phyloP scores from a whole-genome alignment of 53 echinoderm and acorn worm species.

The Temnopleurus reevesii region DNA sequence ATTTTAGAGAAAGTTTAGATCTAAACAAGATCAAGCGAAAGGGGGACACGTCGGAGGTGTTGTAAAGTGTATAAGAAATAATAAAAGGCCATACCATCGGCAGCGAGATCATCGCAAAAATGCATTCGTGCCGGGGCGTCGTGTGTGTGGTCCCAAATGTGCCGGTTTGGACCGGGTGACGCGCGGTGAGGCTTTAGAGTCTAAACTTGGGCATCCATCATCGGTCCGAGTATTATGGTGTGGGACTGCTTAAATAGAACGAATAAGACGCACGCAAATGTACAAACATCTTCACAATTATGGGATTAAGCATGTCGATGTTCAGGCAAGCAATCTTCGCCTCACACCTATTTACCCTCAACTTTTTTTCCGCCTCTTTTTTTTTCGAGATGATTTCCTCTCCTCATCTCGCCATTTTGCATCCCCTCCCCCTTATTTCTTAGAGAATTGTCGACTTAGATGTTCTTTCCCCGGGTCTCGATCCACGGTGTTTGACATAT shows the following conservation, averaged over 20 bases:
- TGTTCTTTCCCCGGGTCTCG: background rate
- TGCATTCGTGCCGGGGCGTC: background rate
- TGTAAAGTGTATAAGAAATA: slow-evolving; percentile 26
- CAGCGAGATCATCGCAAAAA: slow-evolving; percentile 31
- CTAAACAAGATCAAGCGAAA: slow-evolving; percentile 50
- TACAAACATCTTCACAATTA: slow-evolving; percentile 59
- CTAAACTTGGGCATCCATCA: slow-evolving; percentile 48
- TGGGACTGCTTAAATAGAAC: slow-evolving; percentile 47
- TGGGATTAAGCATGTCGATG: slow-evolving; percentile 58
- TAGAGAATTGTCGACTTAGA: background rate
- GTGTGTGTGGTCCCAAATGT: slow-evolving; percentile 31
- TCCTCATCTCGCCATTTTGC: slow-evolving; percentile 25
- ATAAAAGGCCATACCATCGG: slow-evolving; percentile 28
- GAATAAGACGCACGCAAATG: slow-evolving; percentile 50
- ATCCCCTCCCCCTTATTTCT: background rate
- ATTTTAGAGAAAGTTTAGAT: slow-evolving; percentile 50
- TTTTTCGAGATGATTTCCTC: slow-evolving; percentile 14
- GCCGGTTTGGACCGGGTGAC: background rate
- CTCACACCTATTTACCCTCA: slow-evolving; percentile 39
- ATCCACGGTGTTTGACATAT: slow-evolving; percentile 38
- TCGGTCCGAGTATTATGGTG: slow-evolving; percentile 30
- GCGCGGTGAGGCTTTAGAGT: slow-evolving; percentile 44
- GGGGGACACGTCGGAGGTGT: slow-evolving; percentile 44
- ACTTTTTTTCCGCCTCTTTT: background rate
- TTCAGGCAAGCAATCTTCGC: slow-evolving; percentile 38